Percentiles rank a stretch among this genome's conserved stretches.
phyloP scores from a whole-genome alignment of 2,797 vertebrate species.

The Pygocentrus nattereri region DNA sequence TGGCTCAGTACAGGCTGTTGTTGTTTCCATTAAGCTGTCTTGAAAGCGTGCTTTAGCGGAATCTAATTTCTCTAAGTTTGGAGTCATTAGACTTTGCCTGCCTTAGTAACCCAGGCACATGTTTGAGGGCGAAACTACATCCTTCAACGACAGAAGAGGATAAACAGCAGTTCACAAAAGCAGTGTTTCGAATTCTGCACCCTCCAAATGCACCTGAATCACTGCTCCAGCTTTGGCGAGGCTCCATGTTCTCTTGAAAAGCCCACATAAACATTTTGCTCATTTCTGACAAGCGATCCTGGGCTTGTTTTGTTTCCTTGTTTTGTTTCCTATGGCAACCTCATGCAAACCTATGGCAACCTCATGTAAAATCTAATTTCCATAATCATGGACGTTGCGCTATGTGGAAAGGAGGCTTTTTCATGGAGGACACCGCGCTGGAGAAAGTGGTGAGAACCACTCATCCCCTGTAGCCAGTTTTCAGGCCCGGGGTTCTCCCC shows the following conservation, averaged over 20 bases:
- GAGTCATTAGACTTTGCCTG: conserved; percentile 1
- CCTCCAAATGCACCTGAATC: conserved; percentile 6
- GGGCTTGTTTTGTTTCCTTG: conserved; percentile 10
- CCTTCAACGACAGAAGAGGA: not conserved
- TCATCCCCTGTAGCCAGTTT: conserved; percentile 39
- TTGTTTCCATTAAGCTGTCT: conserved; percentile 50
- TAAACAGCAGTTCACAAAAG: not conserved
- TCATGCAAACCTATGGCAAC: conserved; percentile 27
- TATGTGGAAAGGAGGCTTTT: conserved; percentile 30
- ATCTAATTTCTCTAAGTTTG: conserved; percentile 33
- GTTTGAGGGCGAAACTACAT: not conserved
- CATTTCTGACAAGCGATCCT: conserved; percentile 16
- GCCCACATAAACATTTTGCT: not conserved
- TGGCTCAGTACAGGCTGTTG: conserved; percentile 40
- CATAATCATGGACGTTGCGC: conserved; percentile 33
- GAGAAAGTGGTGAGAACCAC: conserved; percentile 41
- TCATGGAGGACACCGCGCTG: conserved; percentile 14
- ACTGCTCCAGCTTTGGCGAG: not conserved
- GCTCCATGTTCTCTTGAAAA: not conserved
- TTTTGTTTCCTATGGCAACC: conserved; percentile 31
- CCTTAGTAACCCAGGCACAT: not conserved
- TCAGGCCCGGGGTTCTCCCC: conserved; percentile 47
- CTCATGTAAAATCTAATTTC: conserved; percentile 45
- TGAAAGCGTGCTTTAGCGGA: conserved; percentile 33
- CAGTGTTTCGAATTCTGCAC: not conserved